Conservation (phyloP, 1,140 invertebrate genomes). For the Samia ricini region DNA sequence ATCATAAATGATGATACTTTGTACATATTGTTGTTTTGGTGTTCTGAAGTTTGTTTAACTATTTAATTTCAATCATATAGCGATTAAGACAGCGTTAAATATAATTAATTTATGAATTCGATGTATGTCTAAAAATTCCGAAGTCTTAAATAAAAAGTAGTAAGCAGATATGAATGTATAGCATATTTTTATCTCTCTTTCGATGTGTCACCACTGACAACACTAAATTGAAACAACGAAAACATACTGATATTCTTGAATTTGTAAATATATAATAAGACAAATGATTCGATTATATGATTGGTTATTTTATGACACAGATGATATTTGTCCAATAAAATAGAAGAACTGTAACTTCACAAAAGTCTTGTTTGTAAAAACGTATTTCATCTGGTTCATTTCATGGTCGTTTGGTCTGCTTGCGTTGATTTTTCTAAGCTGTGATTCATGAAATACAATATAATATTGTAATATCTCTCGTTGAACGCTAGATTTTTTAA, state of each 20-base stretch:
- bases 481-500: conserved; percentile 15
- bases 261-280: too few relatives aligned
- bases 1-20: too few relatives aligned
- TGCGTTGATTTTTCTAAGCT: conserved; percentile 54
- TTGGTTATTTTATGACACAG: neutral
- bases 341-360: neutral
- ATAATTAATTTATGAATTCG: too few relatives aligned
- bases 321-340: conserved; percentile 3
- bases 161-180: too few relatives aligned
- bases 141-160: too few relatives aligned
- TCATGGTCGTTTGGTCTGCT: conserved; percentile 16
- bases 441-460: conserved; percentile 52
- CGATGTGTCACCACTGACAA: too few relatives aligned
- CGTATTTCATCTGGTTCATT: conserved; percentile 10
- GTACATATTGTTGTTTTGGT: too few relatives aligned
- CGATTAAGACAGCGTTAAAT: too few relatives aligned
- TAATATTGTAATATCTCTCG: neutral
- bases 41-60: too few relatives aligned
- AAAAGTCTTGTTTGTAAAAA: neutral
- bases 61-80: too few relatives aligned
- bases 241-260: neutral
- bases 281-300: neutral
- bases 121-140: too few relatives aligned
- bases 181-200: neutral
- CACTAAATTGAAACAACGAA: neutral